phyloP scores from a whole-genome alignment of 1,140 invertebrate species.

The Bilobella aurantiaca region DNA sequence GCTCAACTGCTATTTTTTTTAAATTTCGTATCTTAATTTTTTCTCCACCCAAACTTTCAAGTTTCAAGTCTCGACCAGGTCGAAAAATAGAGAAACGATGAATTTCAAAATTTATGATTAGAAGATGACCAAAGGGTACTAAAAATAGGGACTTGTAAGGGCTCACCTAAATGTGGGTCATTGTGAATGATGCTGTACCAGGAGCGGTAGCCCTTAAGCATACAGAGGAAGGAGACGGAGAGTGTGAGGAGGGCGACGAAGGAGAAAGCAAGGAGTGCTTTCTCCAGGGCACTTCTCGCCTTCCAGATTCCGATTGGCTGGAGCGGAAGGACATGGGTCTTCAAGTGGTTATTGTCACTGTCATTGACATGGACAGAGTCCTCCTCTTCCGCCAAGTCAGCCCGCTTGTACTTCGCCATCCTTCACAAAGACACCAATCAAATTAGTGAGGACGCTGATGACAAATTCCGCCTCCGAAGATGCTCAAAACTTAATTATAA shows the following conservation, averaged over 20 bases:
- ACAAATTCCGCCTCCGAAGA: not conserved
- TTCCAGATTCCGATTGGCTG: slow-evolving; percentile 32
- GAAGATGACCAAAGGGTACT: too few species aligned
- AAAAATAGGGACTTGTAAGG: too few species aligned
- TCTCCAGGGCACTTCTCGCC: slow-evolving; percentile 27
- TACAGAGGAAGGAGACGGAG: slow-evolving; percentile 13
- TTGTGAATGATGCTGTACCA: slow-evolving; percentile 20
- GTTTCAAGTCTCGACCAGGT: too few species aligned
- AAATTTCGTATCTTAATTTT: too few species aligned
- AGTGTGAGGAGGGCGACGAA: slow-evolving; percentile 20
- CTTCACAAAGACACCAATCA: not conserved
- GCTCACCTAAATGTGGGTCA: not conserved
- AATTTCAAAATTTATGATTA: too few species aligned
- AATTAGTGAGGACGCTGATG: too few species aligned
- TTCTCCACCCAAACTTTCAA: too few species aligned
- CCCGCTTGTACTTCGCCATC: slow-evolving; percentile 35
- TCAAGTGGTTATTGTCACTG: slow-evolving; percentile 19
- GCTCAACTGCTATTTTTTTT: too few species aligned
- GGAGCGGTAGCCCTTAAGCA: slow-evolving; percentile 17
- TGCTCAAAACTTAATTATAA: not conserved
- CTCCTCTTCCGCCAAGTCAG: slow-evolving; percentile 34
- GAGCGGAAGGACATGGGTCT: slow-evolving; percentile 28
- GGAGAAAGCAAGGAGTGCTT: slow-evolving; percentile 25
- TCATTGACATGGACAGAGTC: slow-evolving; percentile 27
- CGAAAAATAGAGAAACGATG: too few species aligned